Conservation (phyloP, 2,888 invertebrate species). For the Xylota sylvarum region DNA sequence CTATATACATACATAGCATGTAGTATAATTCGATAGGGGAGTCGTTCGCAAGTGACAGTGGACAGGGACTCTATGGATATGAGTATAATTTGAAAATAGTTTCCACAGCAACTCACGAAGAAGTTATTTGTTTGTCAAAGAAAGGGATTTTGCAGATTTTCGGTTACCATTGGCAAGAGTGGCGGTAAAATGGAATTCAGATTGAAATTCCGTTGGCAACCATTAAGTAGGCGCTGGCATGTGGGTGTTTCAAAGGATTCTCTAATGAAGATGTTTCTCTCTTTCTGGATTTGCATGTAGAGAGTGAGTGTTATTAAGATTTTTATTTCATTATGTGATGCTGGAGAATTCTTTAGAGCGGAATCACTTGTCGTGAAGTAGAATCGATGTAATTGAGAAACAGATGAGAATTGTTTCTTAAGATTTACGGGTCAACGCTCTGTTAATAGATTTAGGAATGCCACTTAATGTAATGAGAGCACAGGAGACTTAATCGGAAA, state of each 20-base stretch:
- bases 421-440: not conserved
- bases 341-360: not conserved
- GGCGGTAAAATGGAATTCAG: conserved; percentile 38
- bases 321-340: not conserved
- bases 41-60: not conserved
- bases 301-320: not conserved
- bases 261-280: conserved; percentile 3
- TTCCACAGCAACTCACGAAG: conserved; percentile 35
- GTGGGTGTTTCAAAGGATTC: conserved; percentile 12
- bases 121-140: conserved; percentile 59
- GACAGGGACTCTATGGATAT: conserved; percentile 6
- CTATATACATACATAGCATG: not conserved
- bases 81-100: conserved; percentile 55
- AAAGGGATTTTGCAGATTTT: conserved; percentile 29
- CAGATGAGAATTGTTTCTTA: not conserved
- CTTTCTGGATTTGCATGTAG: too few species aligned
- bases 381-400: not conserved
- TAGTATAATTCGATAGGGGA: not conserved
- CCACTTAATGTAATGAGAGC: too few species aligned
- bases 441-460: not conserved
- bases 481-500: not conserved
- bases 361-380: not conserved
- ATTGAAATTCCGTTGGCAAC: conserved; percentile 53
- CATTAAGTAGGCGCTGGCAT: conserved; percentile 35
- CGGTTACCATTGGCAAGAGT: conserved; percentile 36